phyloP scores from a whole-genome alignment of 2,797 vertebrate species.

The Huso huso region DNA sequence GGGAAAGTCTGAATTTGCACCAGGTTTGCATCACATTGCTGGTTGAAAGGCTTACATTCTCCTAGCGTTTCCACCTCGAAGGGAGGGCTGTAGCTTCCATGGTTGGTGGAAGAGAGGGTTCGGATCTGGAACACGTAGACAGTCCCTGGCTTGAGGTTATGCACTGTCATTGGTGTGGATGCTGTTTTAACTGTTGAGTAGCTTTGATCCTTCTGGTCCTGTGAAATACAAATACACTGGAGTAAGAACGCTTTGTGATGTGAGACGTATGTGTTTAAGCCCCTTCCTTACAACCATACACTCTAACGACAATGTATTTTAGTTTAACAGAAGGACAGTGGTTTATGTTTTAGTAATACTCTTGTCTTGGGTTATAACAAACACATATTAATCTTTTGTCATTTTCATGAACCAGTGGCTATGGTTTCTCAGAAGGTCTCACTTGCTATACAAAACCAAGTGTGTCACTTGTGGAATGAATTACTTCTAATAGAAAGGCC shows the following conservation, averaged over 20 bases:
- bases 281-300: neutral
- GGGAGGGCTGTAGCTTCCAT: constrained; percentile 71
- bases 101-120: constrained; percentile 60
- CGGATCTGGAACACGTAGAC: constrained; percentile 89
- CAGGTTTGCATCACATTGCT: no score
- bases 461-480: no score
- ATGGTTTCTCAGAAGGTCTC: no score
- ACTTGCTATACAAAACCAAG: no score
- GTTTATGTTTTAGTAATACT: no score
- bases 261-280: constrained; percentile 11
- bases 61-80: constrained; percentile 87
- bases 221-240: constrained; percentile 20
- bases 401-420: no score
- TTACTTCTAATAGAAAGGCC: no score
- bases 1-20: no score
- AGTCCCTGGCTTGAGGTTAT: constrained; percentile 87
- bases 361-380: no score
- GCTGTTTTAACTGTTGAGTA: constrained; percentile 89
- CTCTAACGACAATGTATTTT: no score
- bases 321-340: no score
- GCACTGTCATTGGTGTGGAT: constrained; percentile 72
- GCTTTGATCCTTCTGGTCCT: constrained; percentile 88
- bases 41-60: constrained; percentile 66
- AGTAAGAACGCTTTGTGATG: neutral
- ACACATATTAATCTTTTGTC: no score